Evolutionary conservation across 2,113 vertebrate genomes (phyloP).

Genomic region (Pedionomus torquatus): DNA sequence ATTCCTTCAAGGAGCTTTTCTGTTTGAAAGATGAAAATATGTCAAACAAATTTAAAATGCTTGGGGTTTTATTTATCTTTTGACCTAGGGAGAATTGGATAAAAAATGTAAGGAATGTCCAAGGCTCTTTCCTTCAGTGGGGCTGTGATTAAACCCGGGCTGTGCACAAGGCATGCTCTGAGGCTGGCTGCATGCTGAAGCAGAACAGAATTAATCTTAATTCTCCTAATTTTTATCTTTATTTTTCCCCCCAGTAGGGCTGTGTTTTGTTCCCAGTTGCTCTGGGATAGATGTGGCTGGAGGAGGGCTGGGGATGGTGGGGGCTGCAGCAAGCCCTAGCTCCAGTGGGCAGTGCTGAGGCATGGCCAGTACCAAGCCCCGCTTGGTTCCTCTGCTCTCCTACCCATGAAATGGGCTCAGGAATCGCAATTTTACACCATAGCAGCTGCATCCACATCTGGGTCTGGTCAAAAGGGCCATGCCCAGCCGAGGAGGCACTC

Average conservation of each 20-base stretch:
- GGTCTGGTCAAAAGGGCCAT: not conserved
- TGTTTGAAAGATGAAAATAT: not conserved
- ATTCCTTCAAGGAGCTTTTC: slow-evolving; percentile 30
- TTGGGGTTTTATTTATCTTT: not conserved
- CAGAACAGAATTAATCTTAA: not conserved
- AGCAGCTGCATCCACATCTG: not conserved
- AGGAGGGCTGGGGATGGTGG: not conserved
- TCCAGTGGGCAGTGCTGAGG: accelerated
- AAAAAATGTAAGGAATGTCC: not conserved
- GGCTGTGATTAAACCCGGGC: accelerated
- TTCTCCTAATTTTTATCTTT: not conserved
- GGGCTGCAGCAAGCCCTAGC: accelerated
- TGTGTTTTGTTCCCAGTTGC: not conserved
- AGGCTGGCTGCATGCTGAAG: accelerated
- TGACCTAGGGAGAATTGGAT: not conserved
- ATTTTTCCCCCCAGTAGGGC: not conserved
- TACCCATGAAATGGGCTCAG: accelerated
- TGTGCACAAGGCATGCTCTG: accelerated
- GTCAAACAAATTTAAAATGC: not conserved
- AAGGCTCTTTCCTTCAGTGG: not conserved
- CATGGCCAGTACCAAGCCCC: not conserved
- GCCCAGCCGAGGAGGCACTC: not conserved
- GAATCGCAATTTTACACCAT: not conserved
- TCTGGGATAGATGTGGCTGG: not conserved
- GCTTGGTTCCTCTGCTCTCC: not conserved